These are phyloP conservation scores for Xestia sexstrigata DNA, from an alignment of 2,888 invertebrate species.

Conservation along the genomic window DNA sequence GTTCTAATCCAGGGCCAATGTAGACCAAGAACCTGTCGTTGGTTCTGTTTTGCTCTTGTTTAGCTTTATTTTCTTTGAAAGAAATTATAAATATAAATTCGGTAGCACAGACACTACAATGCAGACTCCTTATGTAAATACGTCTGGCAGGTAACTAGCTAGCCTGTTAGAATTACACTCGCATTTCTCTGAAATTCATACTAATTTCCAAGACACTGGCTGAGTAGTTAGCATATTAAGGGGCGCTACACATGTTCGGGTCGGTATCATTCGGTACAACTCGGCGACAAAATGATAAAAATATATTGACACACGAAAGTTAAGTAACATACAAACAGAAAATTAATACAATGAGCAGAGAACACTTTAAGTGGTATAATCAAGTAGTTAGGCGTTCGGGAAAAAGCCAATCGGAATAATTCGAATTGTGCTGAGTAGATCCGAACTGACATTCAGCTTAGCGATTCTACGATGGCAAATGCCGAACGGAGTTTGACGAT, in stretches of 20 bases:
- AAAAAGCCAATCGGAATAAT: neutral
- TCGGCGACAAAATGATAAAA: neutral
- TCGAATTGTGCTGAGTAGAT: neutral
- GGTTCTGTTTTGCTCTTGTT: neutral
- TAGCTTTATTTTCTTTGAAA: neutral
- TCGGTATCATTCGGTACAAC: neutral
- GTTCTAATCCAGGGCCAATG: neutral
- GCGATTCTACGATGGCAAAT: neutral
- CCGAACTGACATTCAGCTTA: neutral
- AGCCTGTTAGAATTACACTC: constrained; percentile 9
- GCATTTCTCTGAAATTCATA: constrained; percentile 39
- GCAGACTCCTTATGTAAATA: neutral
- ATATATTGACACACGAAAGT: neutral
- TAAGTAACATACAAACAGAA: neutral
- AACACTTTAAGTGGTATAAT: neutral
- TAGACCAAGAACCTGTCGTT: neutral
- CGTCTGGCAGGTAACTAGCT: neutral
- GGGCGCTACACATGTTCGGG: neutral
- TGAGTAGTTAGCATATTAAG: constrained; percentile 40
- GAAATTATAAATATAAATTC: neutral
- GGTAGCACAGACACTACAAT: neutral
- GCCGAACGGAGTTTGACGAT: neutral
- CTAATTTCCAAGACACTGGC: constrained; percentile 31
- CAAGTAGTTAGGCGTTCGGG: neutral
- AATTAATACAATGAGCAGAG: neutral